Percentiles rank a stretch among this genome's conserved stretches.
Conservation (phyloP, 2,797 vertebrate genomes). For the Xiphophorus birchmanni region DNA sequence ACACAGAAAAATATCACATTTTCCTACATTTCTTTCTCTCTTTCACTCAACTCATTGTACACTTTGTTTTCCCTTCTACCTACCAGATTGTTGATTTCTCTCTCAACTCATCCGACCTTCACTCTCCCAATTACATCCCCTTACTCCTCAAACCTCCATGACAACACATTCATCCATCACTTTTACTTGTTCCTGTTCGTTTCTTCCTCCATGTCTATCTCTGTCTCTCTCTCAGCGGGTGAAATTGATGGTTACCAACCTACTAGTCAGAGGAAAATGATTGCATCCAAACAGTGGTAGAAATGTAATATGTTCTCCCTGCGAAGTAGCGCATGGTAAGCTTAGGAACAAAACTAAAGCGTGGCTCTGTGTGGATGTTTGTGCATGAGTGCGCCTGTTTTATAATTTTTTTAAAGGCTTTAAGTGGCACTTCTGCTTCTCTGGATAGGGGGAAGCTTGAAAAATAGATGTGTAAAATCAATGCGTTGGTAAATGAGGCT, state of each 20-base stretch:
- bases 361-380: conserved; percentile 22
- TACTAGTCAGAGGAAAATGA: conserved; percentile 64
- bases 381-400: background rate
- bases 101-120: conserved; percentile 16
- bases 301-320: conserved; percentile 67
- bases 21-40: conserved; percentile 2
- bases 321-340: conserved; percentile 56
- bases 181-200: conserved; percentile 22
- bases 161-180: conserved; percentile 34
- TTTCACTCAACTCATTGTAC: conserved; percentile 1
- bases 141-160: conserved; percentile 44
- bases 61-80: conserved; percentile 16
- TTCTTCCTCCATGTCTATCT: conserved; percentile 8
- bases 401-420: conserved; percentile 26
- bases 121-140: conserved; percentile 35
- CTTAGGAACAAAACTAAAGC: conserved; percentile 21
- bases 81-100: conserved; percentile 44
- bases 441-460: conserved; percentile 19
- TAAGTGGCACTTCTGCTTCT: conserved; percentile 23
- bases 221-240: conserved; percentile 35
- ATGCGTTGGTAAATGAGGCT: background rate
- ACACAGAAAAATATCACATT: background rate
- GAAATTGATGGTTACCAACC: conserved; percentile 70
- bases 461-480: background rate
- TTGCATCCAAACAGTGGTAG: conserved; percentile 60